phyloP scores from a whole-genome alignment of 2,797 vertebrate genomes.

The Alectoris magna region DNA sequence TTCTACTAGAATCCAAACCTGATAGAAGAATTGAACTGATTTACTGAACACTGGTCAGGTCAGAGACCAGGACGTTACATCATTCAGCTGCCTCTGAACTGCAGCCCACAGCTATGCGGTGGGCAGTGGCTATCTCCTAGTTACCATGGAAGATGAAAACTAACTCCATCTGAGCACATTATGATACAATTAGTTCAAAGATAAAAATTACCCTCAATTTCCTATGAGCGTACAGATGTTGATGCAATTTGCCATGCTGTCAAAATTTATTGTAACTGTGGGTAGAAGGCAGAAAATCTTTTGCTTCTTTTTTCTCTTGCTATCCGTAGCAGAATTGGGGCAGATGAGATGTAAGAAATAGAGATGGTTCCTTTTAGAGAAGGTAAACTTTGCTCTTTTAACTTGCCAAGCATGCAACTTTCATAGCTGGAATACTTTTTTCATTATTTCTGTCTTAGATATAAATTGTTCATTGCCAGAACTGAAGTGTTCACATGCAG shows the following conservation, averaged over 20 bases:
- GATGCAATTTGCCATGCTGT: neutral
- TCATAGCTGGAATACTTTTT: neutral
- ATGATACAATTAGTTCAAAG: fast-evolving
- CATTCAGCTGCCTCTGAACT: no score
- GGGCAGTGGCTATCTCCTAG: neutral
- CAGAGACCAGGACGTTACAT: neutral
- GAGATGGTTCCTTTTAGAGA: neutral
- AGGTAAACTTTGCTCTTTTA: neutral
- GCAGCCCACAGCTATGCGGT: no score
- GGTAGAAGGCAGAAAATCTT: neutral
- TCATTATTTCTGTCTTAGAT: neutral
- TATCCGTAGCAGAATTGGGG: neutral
- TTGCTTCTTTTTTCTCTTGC: neutral
- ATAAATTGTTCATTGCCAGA: neutral
- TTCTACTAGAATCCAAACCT: neutral
- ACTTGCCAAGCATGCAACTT: neutral
- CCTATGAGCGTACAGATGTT: neutral
- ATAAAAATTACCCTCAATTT: neutral
- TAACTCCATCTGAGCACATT: neutral
- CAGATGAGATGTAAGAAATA: neutral
- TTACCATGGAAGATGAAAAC: neutral
- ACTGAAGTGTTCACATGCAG: neutral
- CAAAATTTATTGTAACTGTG: neutral
- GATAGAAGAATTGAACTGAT: neutral
- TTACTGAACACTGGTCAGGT: neutral